phyloP scores from a whole-genome alignment of 1,140 invertebrate genomes.

The Diorhabda sublineata region DNA sequence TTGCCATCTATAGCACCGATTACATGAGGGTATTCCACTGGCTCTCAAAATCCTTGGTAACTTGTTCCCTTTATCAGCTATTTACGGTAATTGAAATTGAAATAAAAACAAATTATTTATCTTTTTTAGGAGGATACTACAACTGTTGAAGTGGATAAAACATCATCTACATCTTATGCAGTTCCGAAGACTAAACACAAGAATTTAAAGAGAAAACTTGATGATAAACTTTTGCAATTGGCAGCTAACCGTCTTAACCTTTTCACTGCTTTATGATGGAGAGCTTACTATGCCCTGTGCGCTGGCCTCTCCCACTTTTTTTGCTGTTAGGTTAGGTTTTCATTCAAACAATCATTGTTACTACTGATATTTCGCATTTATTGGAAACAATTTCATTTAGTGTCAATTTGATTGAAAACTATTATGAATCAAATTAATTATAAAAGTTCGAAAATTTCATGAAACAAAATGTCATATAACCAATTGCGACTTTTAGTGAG shows the following conservation, averaged over 20 bases:
- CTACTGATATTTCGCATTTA: no score
- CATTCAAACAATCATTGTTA: no score
- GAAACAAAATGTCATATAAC: no score
- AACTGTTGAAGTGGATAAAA: neutral
- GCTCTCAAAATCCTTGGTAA: conserved; percentile 16
- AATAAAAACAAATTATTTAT: neutral
- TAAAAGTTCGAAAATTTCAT: no score
- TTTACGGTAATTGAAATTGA: neutral
- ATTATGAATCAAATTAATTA: no score
- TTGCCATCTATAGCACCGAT: conserved; percentile 35
- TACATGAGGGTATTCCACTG: conserved; percentile 33
- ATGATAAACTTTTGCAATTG: neutral
- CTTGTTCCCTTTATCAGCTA: conserved; percentile 4
- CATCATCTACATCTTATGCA: neutral
- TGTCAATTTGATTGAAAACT: no score
- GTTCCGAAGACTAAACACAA: neutral
- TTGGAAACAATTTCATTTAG: no score
- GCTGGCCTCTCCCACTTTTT: no score
- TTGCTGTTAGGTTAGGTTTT: no score
- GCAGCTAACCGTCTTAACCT: neutral
- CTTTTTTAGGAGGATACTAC: neutral
- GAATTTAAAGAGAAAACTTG: neutral
- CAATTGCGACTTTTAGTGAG: no score
- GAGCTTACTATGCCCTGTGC: no score
- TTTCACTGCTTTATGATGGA: no score